These are phyloP conservation scores for Carpatolechia fugitivella DNA, from an alignment of 2,888 invertebrate species.

Conservation along the genomic window DNA sequence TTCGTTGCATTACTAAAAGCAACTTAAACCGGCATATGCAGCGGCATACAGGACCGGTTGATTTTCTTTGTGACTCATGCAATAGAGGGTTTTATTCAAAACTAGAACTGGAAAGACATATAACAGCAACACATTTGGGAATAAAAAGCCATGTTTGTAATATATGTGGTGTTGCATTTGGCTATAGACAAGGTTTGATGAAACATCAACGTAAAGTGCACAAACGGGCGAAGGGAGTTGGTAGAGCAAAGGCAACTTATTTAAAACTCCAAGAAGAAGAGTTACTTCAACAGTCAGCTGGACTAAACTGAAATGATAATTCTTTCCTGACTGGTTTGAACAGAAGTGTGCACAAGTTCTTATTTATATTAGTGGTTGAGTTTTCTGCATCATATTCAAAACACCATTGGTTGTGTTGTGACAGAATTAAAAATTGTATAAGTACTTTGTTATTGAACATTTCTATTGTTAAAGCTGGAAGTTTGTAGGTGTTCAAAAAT, in stretches of 20 bases:
- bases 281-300: slow-evolving; percentile 19
- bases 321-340: too few relatives aligned
- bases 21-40: slow-evolving; percentile 37
- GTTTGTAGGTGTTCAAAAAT: too few relatives aligned
- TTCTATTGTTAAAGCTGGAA: too few relatives aligned
- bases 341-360: too few relatives aligned
- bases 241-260: slow-evolving; percentile 6
- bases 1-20: slow-evolving; percentile 40
- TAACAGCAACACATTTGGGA: slow-evolving; percentile 29
- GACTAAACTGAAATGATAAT: slow-evolving; percentile 14
- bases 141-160: slow-evolving; percentile 37
- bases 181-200: slow-evolving; percentile 34
- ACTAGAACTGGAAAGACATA: slow-evolving; percentile 33
- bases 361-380: too few relatives aligned
- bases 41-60: slow-evolving; percentile 27
- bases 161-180: slow-evolving; percentile 39
- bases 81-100: slow-evolving; percentile 30
- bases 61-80: slow-evolving; percentile 31
- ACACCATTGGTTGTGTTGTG: too few relatives aligned
- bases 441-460: too few relatives aligned
- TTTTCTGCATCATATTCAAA: too few relatives aligned
- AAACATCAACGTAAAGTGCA: slow-evolving; percentile 41
- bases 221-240: slow-evolving; percentile 24
- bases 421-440: too few relatives aligned
- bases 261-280: slow-evolving; percentile 3